Percentiles rank a stretch among this genome's conserved stretches.
phyloP scores from a whole-genome alignment of 2,113 vertebrate species.

The Paedocypris sp. region DNA sequence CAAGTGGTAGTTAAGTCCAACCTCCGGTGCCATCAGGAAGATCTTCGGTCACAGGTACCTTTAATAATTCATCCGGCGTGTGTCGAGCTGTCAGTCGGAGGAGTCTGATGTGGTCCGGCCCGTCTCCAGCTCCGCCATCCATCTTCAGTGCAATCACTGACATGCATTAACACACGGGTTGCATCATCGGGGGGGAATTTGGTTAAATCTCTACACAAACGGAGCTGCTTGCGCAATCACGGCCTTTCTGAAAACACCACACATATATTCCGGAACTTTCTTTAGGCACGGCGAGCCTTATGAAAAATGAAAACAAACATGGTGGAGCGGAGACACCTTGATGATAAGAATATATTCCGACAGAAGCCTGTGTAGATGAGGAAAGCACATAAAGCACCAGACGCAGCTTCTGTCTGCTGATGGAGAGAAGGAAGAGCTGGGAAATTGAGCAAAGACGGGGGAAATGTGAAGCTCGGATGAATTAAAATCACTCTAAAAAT shows the following conservation, averaged over 20 bases:
- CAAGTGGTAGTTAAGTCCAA: slow-evolving; percentile 44
- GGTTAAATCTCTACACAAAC: not conserved
- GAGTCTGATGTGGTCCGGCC: slow-evolving; percentile 57
- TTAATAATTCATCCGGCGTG: slow-evolving; percentile 67
- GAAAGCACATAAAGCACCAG: slow-evolving; percentile 11
- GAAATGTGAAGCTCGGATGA: slow-evolving; percentile 14
- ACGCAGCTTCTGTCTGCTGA: slow-evolving; percentile 6
- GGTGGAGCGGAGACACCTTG: slow-evolving; percentile 13
- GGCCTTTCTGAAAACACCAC: not conserved
- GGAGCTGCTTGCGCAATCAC: not conserved
- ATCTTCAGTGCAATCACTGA: slow-evolving; percentile 34
- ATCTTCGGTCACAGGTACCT: slow-evolving; percentile 64
- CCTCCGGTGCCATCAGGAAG: slow-evolving; percentile 47
- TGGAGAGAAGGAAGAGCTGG: not conserved
- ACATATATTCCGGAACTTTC: not conserved
- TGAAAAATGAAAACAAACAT: slow-evolving; percentile 13
- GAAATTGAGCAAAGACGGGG: slow-evolving; percentile 14
- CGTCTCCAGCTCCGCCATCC: slow-evolving; percentile 53
- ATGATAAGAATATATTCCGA: slow-evolving; percentile 21
- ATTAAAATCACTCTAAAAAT: slow-evolving; percentile 35
- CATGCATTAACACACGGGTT: not conserved
- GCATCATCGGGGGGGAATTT: slow-evolving; percentile 10
- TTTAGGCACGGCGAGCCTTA: not conserved
- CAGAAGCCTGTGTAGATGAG: slow-evolving; percentile 6
- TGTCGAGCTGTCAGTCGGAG: slow-evolving; percentile 57